A percentile compares a stretch with the other conserved stretches of the same genome.
Conservation (phyloP, 2,888 invertebrate species). For the Philhelius pedissequus region DNA sequence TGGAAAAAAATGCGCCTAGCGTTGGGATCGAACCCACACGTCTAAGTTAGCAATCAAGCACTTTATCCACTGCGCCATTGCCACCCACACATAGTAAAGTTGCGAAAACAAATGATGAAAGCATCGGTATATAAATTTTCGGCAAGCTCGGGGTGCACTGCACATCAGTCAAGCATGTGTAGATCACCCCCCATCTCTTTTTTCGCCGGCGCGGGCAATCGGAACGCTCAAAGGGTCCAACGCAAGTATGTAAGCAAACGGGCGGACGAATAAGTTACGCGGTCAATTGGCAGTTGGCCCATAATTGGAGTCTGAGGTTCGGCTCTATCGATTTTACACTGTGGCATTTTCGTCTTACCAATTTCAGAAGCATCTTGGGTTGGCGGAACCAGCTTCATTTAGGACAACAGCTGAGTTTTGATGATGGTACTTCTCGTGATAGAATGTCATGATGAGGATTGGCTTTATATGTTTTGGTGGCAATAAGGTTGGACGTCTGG, state of each 20-base stretch:
- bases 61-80: too few relatives aligned
- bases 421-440: neutral
- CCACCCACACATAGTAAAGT: too few relatives aligned
- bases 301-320: slow-evolving; percentile 42
- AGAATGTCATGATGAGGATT: neutral
- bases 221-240: slow-evolving; percentile 23
- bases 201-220: slow-evolving; percentile 36
- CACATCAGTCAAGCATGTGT: slow-evolving; percentile 33
- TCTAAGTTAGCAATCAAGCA: too few relatives aligned
- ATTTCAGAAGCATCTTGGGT: neutral
- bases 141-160: slow-evolving; percentile 55
- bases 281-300: slow-evolving; percentile 49
- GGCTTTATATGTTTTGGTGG: neutral
- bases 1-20: too few relatives aligned
- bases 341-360: neutral
- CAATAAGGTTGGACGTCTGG: neutral
- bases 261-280: slow-evolving; percentile 34
- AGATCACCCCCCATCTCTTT: slow-evolving; percentile 47
- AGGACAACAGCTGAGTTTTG: too few relatives aligned
- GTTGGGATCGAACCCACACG: too few relatives aligned
- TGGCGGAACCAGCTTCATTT: neutral
- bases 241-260: neutral
- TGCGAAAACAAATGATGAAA: slow-evolving; percentile 20
- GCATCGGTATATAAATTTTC: slow-evolving; percentile 29
- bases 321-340: slow-evolving; percentile 33